Conservation (phyloP, 2,888 invertebrate genomes). For the Melolontha melolontha region DNA sequence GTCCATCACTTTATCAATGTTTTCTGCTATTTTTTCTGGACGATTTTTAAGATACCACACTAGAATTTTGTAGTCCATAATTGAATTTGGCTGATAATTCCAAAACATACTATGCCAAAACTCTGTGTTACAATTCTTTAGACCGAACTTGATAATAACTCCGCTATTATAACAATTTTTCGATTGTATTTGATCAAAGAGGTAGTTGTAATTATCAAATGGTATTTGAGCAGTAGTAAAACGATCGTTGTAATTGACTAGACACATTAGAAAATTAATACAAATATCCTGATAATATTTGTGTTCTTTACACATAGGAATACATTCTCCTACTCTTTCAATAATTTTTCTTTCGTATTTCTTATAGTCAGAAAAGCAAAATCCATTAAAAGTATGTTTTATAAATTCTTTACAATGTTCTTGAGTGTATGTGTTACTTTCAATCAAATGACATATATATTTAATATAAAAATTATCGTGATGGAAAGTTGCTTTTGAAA, state of each 20-base stretch:
- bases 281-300: slow-evolving; percentile 5
- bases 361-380: not conserved
- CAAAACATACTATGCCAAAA: slow-evolving; percentile 16
- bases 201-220: slow-evolving; percentile 3
- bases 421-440: not conserved
- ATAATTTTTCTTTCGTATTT: slow-evolving; percentile 12
- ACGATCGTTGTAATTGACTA: not conserved
- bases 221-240: not conserved
- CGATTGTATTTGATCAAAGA: slow-evolving; percentile 13
- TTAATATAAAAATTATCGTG: not conserved
- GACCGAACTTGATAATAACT: not conserved
- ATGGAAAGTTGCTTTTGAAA: slow-evolving; percentile 1
- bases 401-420: slow-evolving; percentile 18
- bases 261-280: not conserved
- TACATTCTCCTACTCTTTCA: slow-evolving; percentile 9
- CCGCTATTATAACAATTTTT: not conserved
- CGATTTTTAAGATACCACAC: slow-evolving; percentile 4
- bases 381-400: not conserved
- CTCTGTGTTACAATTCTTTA: slow-evolving; percentile 2
- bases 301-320: not conserved
- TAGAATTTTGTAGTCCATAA: not conserved
- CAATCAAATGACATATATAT: slow-evolving; percentile 5
- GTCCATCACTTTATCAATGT: not conserved
- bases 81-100: not conserved
- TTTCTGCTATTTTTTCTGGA: not conserved